Evolutionary conservation across 2,888 invertebrate genomes (phyloP), one percentile per base, ranked within the genome.

Genomic region (Embidobia sp.): DNA sequence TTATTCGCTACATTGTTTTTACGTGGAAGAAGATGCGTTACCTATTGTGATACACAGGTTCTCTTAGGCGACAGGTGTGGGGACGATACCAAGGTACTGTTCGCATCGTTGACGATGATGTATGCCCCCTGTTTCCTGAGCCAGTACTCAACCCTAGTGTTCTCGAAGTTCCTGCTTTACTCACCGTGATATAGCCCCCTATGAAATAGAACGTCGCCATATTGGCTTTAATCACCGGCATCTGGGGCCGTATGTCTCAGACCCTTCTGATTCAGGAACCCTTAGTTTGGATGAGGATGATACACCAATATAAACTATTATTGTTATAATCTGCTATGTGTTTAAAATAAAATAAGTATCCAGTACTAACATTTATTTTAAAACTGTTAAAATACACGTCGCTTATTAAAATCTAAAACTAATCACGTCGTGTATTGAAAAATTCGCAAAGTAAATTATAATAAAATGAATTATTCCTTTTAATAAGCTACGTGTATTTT

Each of bases 141-240:
- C 13, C 11, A 59, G 46, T 19, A 46, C 59, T 59, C 46, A 46
- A 26, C 22, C 59, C 46, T 46, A 59, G 35, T 59, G 46, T 46
- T 33, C 46, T 59, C 26, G 59, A 59, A 59, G 59, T 59, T 59
- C 46, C 59, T 46, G 59, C 59, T 46, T 33, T 35, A 59, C 59
- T 59, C 59, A 19, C 8, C 31, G 13, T 26, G 59, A 33, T 2
- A 59, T 35, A 15, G 22, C 10, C 35, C 42, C 35, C 46, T 59
- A 19, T 59, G 35, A 46, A 16, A 46, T 15, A 33, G 33, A 46
- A 35, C 26, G 26, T 33, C 35, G 46, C 26, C 46, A 46, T 46
- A 59, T 59, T 59, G 26, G 26, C 46, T 46, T 46, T 59, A 46
- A 59, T 59, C 59, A 59, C 46, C 35, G 22, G 22, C 46, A 59